These are phyloP conservation scores for Clinocottus analis DNA, from an alignment of 2,113 vertebrate genomes.

Conservation along the genomic window DNA sequence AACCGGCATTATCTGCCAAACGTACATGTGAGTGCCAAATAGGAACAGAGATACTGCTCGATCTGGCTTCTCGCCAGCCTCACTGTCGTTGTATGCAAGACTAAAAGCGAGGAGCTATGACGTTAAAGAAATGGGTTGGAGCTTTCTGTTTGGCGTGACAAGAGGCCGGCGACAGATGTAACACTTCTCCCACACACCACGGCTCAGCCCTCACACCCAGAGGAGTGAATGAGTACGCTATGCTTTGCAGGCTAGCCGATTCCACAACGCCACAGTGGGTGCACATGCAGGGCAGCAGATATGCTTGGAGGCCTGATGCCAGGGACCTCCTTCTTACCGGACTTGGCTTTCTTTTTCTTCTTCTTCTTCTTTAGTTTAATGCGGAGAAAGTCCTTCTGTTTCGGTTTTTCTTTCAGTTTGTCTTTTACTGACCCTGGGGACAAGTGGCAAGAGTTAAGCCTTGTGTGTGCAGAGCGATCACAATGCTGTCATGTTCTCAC, in stretches of 20 bases:
- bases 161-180: slow-evolving; percentile 45
- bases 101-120: neutral
- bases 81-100: neutral
- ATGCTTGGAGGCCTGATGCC: slow-evolving; percentile 16
- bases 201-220: slow-evolving; percentile 66
- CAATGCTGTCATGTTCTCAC: neutral
- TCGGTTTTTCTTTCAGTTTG: slow-evolving; percentile 89
- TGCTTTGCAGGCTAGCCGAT: slow-evolving; percentile 56
- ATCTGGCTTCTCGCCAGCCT: neutral
- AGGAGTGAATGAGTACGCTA: slow-evolving; percentile 66
- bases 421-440: slow-evolving; percentile 85
- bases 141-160: slow-evolving; percentile 21
- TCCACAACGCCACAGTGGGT: slow-evolving; percentile 48
- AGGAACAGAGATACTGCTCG: neutral
- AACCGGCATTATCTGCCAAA: slow-evolving; percentile 21
- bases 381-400: slow-evolving; percentile 89
- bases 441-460: slow-evolving; percentile 18
- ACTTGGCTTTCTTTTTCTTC: slow-evolving; percentile 90
- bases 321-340: slow-evolving; percentile 84
- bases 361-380: slow-evolving; percentile 95
- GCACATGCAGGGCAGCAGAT: slow-evolving; percentile 74
- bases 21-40: slow-evolving; percentile 10
- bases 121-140: slow-evolving; percentile 17
- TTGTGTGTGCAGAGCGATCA: neutral
- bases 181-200: slow-evolving; percentile 69